Base-by-base conservation (phyloP, 2,888 invertebrate species). In the Crocallis elinguaria region DNA sequence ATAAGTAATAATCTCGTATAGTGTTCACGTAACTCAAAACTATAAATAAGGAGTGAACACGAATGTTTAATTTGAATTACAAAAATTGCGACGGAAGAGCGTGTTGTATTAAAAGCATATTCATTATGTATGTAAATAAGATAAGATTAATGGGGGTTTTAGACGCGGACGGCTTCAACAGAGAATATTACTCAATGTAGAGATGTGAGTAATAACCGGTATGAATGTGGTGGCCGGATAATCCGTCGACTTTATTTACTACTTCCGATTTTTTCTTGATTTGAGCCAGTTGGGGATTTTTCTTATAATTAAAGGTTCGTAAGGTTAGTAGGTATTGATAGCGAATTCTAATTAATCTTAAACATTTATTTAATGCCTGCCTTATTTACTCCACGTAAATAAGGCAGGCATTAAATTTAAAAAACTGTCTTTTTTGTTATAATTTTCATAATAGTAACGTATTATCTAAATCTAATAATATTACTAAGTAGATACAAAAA, bases 101-200 rank as follows among this genome's bases (percentile, higher is more conserved):
- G 42, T 63, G 63, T 62, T 49, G 49, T 65, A 70, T 69, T 71
- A 73, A 75, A 70, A 72, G 67, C 62, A 52, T 62, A 66, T 74
- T 69, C 65, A 70, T 73, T 71, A 69, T 67, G 64, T 66, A 72
- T 73, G 64, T 66, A 64, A 69, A 71, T 69, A 64, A 66, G 72
- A 73, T 77, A 74, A 69, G 66, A 64, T 66, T 71, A 73, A 75
- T 71, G 67, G 66, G 58, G 66, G 57, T 43, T 57, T 66, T 66
- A 64, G 60, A 54, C 45, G 51, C 38, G 48, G 45, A 66, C 63
- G 65, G 62, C 39, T 56, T 38, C 57, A 37, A 64, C 60, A 59
- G 38, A 59, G 57, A 62, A 61, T 64, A 56, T 62, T 66, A 66
- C 64, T 67, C 62, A 13, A 43, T 16, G 5, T 33, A 49, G 48